Percentiles rank a stretch among this genome's conserved stretches.
These are phyloP conservation scores for Lasioglossum leucozonium DNA, from an alignment of 2,888 invertebrate species.

Conservation along the genomic window DNA sequence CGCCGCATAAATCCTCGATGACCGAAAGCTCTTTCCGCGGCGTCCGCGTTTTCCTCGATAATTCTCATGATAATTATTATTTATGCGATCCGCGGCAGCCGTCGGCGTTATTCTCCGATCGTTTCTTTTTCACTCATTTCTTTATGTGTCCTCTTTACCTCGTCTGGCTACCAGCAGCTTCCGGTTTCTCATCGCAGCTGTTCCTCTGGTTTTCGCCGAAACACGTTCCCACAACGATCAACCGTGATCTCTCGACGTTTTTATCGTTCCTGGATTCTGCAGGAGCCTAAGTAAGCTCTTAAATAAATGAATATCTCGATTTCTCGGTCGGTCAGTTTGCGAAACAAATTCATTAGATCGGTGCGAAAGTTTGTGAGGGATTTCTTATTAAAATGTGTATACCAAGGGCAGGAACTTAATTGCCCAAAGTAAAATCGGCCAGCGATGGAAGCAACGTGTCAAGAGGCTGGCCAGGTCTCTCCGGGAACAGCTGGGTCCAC, in stretches of 20 bases:
- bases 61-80: slow-evolving; percentile 60
- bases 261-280: not conserved
- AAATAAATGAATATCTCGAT: not conserved
- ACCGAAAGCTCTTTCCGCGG: slow-evolving; percentile 54
- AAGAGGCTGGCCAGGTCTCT: not conserved
- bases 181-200: slow-evolving; percentile 43
- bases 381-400: too few species aligned
- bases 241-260: not conserved
- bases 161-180: slow-evolving; percentile 36
- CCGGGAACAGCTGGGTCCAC: slow-evolving; percentile 30
- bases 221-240: slow-evolving; percentile 44
- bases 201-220: slow-evolving; percentile 47
- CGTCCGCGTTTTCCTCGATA: slow-evolving; percentile 37
- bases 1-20: slow-evolving; percentile 38
- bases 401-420: too few species aligned
- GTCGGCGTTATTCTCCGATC: slow-evolving; percentile 33
- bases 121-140: slow-evolving; percentile 28
- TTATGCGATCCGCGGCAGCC: slow-evolving; percentile 36
- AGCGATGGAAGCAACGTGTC: not conserved
- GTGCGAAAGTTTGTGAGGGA: too few species aligned
- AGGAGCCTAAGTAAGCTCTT: not conserved
- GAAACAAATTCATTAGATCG: too few species aligned
- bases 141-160: slow-evolving; percentile 51
- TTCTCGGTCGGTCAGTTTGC: not conserved
- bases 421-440: not conserved